Conservation (phyloP, 2,888 invertebrate species). For the Slavum lentiscoides region DNA sequence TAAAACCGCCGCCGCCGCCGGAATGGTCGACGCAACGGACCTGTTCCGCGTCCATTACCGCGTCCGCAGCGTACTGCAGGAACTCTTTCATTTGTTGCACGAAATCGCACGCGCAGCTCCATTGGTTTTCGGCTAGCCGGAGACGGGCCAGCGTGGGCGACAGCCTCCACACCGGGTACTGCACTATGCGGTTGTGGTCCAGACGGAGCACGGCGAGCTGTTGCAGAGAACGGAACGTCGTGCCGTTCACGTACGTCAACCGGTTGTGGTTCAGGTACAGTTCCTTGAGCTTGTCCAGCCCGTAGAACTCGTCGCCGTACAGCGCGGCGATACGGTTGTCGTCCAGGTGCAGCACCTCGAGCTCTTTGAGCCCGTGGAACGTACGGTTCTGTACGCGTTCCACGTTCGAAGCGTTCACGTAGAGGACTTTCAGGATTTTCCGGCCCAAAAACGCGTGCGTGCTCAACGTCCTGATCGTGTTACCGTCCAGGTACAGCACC, state of each 20-base stretch:
- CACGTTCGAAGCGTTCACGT: conserved; percentile 77
- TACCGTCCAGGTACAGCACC: conserved; percentile 83
- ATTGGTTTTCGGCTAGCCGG: conserved; percentile 74
- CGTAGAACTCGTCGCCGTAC: conserved; percentile 79
- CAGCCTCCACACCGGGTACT: conserved; percentile 74
- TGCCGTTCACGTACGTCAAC: conserved; percentile 71
- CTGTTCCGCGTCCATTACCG: conserved; percentile 68
- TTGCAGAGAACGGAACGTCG: conserved; percentile 71
- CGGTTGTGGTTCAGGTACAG: conserved; percentile 76
- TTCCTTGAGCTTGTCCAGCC: conserved; percentile 72
- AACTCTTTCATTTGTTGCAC: conserved; percentile 76
- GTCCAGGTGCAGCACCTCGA: conserved; percentile 76
- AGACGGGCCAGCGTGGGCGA: conserved; percentile 67
- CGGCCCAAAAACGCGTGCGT: conserved; percentile 85
- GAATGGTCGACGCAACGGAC: conserved; percentile 70
- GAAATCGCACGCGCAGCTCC: conserved; percentile 83
- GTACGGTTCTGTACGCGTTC: conserved; percentile 79
- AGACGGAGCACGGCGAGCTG: conserved; percentile 70
- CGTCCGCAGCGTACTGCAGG: conserved; percentile 69
- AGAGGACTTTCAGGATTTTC: conserved; percentile 75
- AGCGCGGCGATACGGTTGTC: conserved; percentile 72
- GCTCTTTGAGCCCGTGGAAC: conserved; percentile 79
- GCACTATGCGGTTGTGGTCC: conserved; percentile 73
- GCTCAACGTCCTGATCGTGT: conserved; percentile 74
- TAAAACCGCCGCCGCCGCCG: conserved; percentile 64